Evolutionary conservation across 1,140 invertebrate genomes (phyloP).

Genomic region (Platyscapa corneri): DNA sequence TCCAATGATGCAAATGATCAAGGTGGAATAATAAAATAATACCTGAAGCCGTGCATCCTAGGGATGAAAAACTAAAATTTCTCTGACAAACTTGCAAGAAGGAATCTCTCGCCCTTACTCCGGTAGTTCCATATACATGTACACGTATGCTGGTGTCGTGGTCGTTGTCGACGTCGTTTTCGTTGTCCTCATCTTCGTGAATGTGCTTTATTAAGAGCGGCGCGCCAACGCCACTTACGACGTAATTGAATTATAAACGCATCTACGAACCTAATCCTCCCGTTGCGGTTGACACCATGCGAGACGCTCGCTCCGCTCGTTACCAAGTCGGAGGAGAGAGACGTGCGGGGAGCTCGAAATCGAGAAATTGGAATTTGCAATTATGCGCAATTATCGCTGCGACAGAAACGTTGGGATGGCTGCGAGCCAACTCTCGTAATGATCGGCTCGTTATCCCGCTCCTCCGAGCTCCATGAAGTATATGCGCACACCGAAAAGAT

Average conservation of each 20-base stretch:
- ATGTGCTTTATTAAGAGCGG: constrained; percentile 66
- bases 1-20: neutral
- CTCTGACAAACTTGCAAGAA: neutral
- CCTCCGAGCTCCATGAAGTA: neutral
- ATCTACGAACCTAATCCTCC: constrained; percentile 65
- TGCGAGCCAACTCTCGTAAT: constrained; percentile 14
- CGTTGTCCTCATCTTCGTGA: constrained; percentile 31
- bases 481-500: neutral
- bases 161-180: neutral
- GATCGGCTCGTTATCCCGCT: constrained; percentile 18
- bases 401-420: neutral
- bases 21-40: neutral
- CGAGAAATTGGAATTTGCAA: constrained; percentile 48
- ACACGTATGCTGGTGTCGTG: neutral
- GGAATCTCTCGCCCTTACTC: neutral
- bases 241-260: constrained; percentile 70
- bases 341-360: neutral
- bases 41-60: neutral
- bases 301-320: constrained; percentile 51
- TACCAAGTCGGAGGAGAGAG: neutral
- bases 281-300: constrained; percentile 63
- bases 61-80: neutral
- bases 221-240: constrained; percentile 60
- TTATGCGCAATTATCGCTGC: constrained; percentile 42
- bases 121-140: neutral